phyloP scores from a whole-genome alignment of 2,888 invertebrate species.

The Argynnis bischoffii region DNA sequence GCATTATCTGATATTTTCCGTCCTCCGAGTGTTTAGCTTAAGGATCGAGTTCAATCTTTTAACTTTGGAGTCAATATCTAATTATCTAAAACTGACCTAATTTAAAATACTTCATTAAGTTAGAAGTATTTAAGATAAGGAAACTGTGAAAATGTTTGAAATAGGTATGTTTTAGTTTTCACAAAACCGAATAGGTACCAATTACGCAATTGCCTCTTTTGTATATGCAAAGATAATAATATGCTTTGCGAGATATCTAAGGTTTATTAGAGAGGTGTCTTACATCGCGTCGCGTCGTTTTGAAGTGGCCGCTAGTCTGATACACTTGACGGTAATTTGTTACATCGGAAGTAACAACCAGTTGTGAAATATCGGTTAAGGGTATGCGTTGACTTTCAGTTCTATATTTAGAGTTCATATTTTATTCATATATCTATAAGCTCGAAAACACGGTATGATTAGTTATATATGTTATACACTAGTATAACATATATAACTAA shows the following conservation, averaged over 20 bases:
- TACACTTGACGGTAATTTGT: constrained; percentile 65
- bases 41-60: too few species aligned
- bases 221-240: neutral
- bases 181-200: neutral
- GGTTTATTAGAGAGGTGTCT: too few species aligned
- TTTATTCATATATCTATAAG: constrained; percentile 15
- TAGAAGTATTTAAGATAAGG: too few species aligned
- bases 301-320: constrained; percentile 56
- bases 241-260: neutral
- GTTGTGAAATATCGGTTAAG: constrained; percentile 44
- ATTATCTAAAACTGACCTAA: too few species aligned
- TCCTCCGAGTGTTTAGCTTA: too few species aligned
- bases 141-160: too few species aligned
- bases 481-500: too few species aligned
- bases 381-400: constrained; percentile 33
- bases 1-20: neutral
- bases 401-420: constrained; percentile 23
- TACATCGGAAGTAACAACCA: constrained; percentile 55
- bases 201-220: too few species aligned
- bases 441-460: neutral
- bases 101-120: too few species aligned
- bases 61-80: too few species aligned
- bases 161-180: too few species aligned
- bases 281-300: constrained; percentile 2
- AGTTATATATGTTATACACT: too few species aligned